Conservation (phyloP, 2,888 invertebrate genomes). For the Pachydiplax longipennis region DNA sequence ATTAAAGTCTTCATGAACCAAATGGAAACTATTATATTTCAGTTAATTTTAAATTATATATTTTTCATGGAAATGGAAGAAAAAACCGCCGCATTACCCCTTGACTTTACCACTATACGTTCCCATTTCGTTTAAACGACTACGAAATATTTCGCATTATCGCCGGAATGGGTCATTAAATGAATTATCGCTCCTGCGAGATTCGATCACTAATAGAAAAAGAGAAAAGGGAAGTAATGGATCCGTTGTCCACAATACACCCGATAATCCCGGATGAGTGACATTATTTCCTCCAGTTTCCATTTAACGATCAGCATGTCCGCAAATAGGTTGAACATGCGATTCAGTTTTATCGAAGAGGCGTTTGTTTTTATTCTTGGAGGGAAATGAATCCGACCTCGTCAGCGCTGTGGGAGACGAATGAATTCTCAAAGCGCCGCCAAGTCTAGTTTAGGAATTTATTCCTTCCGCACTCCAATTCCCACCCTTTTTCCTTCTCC, state of each 20-base stretch:
- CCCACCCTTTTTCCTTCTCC: background rate
- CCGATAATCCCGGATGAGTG: background rate
- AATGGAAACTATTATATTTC: too few species aligned
- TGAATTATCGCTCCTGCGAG: background rate
- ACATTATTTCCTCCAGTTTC: slow-evolving; percentile 12
- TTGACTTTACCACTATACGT: too few species aligned
- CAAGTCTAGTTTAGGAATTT: slow-evolving; percentile 38
- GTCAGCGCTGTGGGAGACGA: background rate
- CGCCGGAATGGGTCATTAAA: too few species aligned
- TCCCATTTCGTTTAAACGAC: too few species aligned
- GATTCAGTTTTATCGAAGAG: slow-evolving; percentile 31
- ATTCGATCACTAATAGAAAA: background rate
- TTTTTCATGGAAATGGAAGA: too few species aligned
- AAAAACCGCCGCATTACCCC: too few species aligned
- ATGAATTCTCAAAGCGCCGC: background rate
- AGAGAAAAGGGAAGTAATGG: background rate
- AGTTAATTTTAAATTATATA: too few species aligned
- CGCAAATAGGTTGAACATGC: slow-evolving; percentile 17
- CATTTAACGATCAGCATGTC: slow-evolving; percentile 37
- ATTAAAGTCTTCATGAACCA: too few species aligned
- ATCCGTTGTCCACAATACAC: background rate
- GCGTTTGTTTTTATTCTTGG: slow-evolving; percentile 24
- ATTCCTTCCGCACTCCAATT: slow-evolving; percentile 2
- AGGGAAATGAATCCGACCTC: slow-evolving; percentile 29
- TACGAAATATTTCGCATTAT: too few species aligned